phyloP scores from a whole-genome alignment of 2,888 invertebrate species.

The Suillia variegata region DNA sequence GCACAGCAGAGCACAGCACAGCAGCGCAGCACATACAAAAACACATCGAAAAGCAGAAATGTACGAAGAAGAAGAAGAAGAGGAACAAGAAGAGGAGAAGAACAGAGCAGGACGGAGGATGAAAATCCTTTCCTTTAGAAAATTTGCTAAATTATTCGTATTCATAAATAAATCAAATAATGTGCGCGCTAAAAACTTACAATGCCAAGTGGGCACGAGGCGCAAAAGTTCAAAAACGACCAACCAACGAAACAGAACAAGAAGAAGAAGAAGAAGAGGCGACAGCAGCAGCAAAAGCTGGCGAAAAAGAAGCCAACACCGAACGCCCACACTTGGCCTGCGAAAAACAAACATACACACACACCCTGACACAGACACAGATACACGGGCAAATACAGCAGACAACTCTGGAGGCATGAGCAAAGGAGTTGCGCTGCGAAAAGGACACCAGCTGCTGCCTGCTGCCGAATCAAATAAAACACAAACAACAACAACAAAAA shows the following conservation, averaged over 20 bases:
- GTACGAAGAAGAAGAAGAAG: background rate
- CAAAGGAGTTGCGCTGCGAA: background rate
- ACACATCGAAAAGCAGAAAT: background rate
- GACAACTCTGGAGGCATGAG: too few species aligned
- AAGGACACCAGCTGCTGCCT: background rate
- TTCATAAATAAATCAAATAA: slow-evolving; percentile 51
- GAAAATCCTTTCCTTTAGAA: slow-evolving; percentile 25
- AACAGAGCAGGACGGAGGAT: too few species aligned
- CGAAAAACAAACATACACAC: background rate
- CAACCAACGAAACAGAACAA: slow-evolving; percentile 3
- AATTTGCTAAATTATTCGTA: slow-evolving; percentile 46
- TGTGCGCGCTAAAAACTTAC: slow-evolving; percentile 48
- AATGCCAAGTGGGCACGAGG: slow-evolving; percentile 29
- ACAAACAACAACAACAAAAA: slow-evolving; percentile 4
- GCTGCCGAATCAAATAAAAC: background rate
- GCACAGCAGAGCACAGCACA: background rate
- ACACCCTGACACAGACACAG: background rate
- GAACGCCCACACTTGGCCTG: background rate
- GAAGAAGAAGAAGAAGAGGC: background rate
- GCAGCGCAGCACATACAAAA: background rate
- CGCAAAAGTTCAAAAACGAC: slow-evolving; percentile 17
- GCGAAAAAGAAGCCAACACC: background rate
- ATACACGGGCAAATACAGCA: background rate
- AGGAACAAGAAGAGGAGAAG: too few species aligned
- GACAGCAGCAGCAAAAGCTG: slow-evolving; percentile 9